Evolutionary conservation across 1,140 invertebrate genomes (phyloP).

Genomic region (Pseudoatta argentina): DNA sequence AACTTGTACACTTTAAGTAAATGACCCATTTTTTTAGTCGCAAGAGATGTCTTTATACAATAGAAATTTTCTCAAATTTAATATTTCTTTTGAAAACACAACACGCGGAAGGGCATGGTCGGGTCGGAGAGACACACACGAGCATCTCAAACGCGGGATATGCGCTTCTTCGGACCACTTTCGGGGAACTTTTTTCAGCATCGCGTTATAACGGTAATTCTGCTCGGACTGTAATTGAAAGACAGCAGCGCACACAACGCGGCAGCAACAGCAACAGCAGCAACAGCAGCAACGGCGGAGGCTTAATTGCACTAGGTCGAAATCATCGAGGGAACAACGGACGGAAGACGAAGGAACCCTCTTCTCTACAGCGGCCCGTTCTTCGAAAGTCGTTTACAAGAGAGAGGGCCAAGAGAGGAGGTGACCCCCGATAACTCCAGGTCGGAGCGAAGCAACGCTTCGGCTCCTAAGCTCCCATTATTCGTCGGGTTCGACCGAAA

Average conservation of each 20-base stretch:
- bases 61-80: background rate
- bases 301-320: constrained; percentile 79
- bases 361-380: constrained; percentile 60
- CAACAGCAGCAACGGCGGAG: constrained; percentile 45
- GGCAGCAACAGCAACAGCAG: constrained; percentile 36
- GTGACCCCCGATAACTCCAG: constrained; percentile 58
- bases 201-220: constrained; percentile 78
- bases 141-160: background rate
- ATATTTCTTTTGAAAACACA: background rate
- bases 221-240: constrained; percentile 76
- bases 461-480: constrained; percentile 72
- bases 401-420: constrained; percentile 44
- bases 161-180: constrained; percentile 63
- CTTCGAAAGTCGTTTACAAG: constrained; percentile 77
- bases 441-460: constrained; percentile 51
- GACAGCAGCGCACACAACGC: constrained; percentile 66
- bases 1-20: background rate
- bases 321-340: constrained; percentile 73
- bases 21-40: background rate
- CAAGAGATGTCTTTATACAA: background rate
- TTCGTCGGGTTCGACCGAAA: constrained; percentile 57
- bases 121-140: background rate
- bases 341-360: constrained; percentile 48
- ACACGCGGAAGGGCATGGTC: constrained; percentile 17
- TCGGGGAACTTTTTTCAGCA: constrained; percentile 70